A percentile compares a stretch with the other conserved stretches of the same genome.
Conservation (phyloP, 1,140 invertebrate genomes). For the Holotrichia oblita region DNA sequence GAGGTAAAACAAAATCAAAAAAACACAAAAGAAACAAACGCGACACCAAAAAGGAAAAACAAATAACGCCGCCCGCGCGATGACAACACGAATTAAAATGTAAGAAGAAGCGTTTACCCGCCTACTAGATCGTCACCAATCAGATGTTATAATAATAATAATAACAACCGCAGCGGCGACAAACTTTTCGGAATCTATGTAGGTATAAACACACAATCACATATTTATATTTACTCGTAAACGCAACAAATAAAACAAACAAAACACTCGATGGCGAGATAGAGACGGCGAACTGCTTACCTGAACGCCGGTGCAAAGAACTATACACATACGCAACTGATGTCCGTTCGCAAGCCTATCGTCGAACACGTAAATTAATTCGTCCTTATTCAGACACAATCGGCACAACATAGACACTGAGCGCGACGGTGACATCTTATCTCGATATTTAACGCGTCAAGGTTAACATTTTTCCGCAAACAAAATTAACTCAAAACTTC, state of each 20-base stretch:
- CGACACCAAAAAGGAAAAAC: neutral
- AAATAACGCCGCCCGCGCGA: neutral
- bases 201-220: neutral
- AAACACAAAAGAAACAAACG: neutral
- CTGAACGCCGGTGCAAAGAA: constrained; percentile 30
- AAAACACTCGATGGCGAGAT: neutral
- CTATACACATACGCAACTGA: constrained; percentile 3
- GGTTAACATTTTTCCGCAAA: neutral
- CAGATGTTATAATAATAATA: no score
- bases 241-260: neutral
- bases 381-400: constrained; percentile 25
- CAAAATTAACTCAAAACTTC: no score
- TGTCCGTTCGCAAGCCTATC: constrained; percentile 5
- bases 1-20: no score
- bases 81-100: no score
- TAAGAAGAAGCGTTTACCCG: no score
- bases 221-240: no score
- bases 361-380: constrained; percentile 28
- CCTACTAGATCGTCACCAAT: neutral
- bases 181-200: no score
- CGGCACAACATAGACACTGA: constrained; percentile 7
- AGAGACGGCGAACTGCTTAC: neutral
- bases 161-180: neutral
- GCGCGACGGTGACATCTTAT: constrained; percentile 3
- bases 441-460: neutral